These are phyloP conservation scores for Aromia moschata DNA, from an alignment of 2,888 invertebrate species.

Conservation along the genomic window DNA sequence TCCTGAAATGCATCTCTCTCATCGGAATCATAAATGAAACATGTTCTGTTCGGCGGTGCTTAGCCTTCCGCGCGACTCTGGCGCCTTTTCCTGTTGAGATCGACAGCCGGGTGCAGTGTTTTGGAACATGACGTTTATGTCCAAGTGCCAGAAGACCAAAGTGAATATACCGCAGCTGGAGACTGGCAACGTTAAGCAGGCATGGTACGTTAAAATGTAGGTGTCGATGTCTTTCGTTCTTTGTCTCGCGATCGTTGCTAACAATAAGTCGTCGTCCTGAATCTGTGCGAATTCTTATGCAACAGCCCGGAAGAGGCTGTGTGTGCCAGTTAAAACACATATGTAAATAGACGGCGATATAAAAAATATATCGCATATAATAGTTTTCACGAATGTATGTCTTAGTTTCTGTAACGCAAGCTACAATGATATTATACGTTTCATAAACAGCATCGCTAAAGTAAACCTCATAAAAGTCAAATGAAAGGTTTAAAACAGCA, in stretches of 20 bases:
- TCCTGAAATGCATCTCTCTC: constrained; percentile 4
- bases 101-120: constrained; percentile 20
- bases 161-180: constrained; percentile 47
- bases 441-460: no score
- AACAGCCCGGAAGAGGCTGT: no score
- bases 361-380: no score
- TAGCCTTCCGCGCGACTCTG: background rate
- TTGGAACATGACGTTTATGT: constrained; percentile 54
- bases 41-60: background rate
- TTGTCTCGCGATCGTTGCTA: constrained; percentile 18
- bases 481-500: no score
- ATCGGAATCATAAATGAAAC: constrained; percentile 13
- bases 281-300: background rate
- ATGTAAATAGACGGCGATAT: background rate
- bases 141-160: constrained; percentile 52
- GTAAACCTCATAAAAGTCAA: no score
- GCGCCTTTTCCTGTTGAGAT: constrained; percentile 1
- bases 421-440: no score
- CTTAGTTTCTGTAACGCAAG: no score
- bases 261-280: background rate
- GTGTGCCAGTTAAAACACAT: no score
- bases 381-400: no score
- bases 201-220: constrained; percentile 59
- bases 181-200: constrained; percentile 51
- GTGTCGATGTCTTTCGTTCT: constrained; percentile 39